Evolutionary conservation across 2,888 invertebrate genomes (phyloP).

Genomic region (Apodemia zela): DNA sequence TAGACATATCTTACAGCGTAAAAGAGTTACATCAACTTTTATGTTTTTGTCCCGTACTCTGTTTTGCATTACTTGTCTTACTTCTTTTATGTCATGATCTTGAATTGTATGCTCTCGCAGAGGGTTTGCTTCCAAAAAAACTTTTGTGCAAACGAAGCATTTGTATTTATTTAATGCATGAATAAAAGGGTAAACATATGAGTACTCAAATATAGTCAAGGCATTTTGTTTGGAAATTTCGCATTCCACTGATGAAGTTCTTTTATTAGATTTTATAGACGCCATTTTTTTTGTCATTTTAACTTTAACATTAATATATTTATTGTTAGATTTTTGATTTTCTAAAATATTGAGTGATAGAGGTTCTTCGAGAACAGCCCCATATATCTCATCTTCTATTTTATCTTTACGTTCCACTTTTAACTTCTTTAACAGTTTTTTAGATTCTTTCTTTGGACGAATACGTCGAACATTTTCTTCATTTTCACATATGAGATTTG

Average conservation of each 20-base stretch:
- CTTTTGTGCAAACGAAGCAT: conserved; percentile 52
- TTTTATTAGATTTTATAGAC: conserved; percentile 30
- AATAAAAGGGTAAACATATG: conserved; percentile 58
- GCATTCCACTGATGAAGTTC: conserved; percentile 26
- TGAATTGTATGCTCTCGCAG: conserved; percentile 48
- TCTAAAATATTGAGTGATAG: conserved; percentile 42
- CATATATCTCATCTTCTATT: background rate
- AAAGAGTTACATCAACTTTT: conserved; percentile 54
- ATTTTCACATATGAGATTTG: conserved; percentile 41
- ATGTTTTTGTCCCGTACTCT: conserved; percentile 48
- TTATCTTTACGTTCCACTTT: conserved; percentile 16
- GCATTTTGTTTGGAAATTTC: conserved; percentile 52
- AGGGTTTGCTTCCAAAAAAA: conserved; percentile 43
- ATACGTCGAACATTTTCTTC: conserved; percentile 30
- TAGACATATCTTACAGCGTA: conserved; percentile 56
- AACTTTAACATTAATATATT: conserved; percentile 40
- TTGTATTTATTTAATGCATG: conserved; percentile 56
- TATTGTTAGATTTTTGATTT: conserved; percentile 33
- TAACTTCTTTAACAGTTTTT: conserved; percentile 16
- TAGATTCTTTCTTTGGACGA: conserved; percentile 9
- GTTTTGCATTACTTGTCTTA: conserved; percentile 45
- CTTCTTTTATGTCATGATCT: conserved; percentile 45
- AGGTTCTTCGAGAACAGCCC: conserved; percentile 44
- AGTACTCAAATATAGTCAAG: conserved; percentile 50
- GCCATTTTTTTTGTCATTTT: conserved; percentile 40